Percentiles rank a stretch among this genome's conserved stretches.
Conservation (phyloP, 2,888 invertebrate species). For the Drosophila nr. perissopoda region DNA sequence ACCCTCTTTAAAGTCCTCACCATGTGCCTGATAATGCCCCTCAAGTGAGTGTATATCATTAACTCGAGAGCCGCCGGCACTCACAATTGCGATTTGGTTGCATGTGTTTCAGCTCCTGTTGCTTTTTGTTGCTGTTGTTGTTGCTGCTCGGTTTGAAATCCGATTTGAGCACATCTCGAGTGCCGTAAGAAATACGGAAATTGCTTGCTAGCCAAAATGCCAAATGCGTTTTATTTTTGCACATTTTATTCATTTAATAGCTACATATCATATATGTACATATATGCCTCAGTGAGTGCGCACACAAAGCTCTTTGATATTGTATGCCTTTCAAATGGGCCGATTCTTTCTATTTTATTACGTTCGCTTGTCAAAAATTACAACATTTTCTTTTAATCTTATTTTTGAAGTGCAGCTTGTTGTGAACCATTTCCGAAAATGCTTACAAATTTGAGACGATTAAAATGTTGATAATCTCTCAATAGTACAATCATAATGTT, state of each 20-base stretch:
- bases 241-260: conserved; percentile 17
- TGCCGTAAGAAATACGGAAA: conserved; percentile 62
- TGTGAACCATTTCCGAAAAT: background rate
- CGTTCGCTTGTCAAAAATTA: conserved; percentile 12
- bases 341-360: background rate
- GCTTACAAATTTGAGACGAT: background rate
- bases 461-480: background rate
- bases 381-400: conserved; percentile 22
- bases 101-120: conserved; percentile 43
- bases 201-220: conserved; percentile 71
- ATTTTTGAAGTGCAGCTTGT: background rate
- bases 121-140: background rate
- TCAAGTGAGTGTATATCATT: conserved; percentile 81
- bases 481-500: background rate
- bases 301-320: conserved; percentile 41
- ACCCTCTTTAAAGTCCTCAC: conserved; percentile 55
- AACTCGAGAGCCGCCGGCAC: conserved; percentile 74
- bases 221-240: conserved; percentile 54
- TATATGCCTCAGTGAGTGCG: background rate
- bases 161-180: conserved; percentile 63
- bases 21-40: conserved; percentile 70
- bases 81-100: conserved; percentile 70
- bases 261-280: conserved; percentile 1
- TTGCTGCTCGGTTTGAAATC: conserved; percentile 43
- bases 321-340: conserved; percentile 16